Base-by-base conservation (phyloP, 2,113 vertebrate species). In the Promerops cafer region DNA sequence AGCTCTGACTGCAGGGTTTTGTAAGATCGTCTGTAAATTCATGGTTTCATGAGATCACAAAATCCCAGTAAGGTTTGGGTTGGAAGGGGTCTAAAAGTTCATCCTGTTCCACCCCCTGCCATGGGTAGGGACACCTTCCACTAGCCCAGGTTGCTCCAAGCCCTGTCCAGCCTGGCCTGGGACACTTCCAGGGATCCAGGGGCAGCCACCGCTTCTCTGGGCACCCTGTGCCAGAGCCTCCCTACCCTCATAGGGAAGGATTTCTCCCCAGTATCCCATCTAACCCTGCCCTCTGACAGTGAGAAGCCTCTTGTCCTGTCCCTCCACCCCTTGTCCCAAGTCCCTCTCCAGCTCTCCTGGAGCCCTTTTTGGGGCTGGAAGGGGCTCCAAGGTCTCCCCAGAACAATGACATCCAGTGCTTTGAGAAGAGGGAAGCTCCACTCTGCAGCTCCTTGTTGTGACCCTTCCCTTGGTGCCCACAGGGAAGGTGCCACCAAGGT, bases 201-300 rank as follows among this genome's bases (percentile, higher is more conserved):
- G 22, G 40, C 40, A 76, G 60, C 44, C 77, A 28, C 68, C 74
- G 52, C 28, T 82, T 5, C 77, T 59, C 52, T 81, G 77, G 33
- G 28, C 37, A n/a, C 18, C 57, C 77, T 66, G 60, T 59, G 52
- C 60, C 53, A 90, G 35, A n/a, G 17, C 24, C 16, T 68, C 0
- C 0, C 6, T 45, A 35, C 17, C 33, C 6, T 40, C 54, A 0
- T 50, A 65, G 50, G 17, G 14, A 44, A 5, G 0, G 3, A 49
- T 80, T 75, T 3, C 40, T 54, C 6, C 17, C 47, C 26, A 42
- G 0, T 19, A 61, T 16, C 40, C 70, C 17, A 54, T 23, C 30
- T 2, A 2, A 0, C 40, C 26, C 40, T 83, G 31, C 21, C 49
- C n/a, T 47, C 24, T 69, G 54, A 30, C 40, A 68, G 20, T 68